phyloP scores from a whole-genome alignment of 2,888 invertebrate genomes.

The Sisyra terminalis region DNA sequence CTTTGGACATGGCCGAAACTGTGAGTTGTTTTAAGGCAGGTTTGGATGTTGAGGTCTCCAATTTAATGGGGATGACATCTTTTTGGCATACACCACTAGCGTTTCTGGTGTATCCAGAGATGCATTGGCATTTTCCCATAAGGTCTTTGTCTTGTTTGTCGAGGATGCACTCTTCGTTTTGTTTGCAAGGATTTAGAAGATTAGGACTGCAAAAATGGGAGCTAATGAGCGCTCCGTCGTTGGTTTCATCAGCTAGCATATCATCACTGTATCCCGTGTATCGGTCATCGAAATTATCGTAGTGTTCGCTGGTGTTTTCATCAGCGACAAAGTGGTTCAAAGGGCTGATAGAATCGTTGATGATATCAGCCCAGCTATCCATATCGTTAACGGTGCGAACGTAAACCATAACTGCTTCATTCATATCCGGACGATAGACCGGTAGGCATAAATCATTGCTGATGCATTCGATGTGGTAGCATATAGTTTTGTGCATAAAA shows the following conservation, averaged over 20 bases:
- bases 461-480: conserved; percentile 59
- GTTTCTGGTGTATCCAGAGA: conserved; percentile 39
- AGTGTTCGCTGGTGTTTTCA: conserved; percentile 2
- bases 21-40: conserved; percentile 46
- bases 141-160: conserved; percentile 33
- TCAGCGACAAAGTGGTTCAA: background rate
- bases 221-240: background rate
- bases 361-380: conserved; percentile 32
- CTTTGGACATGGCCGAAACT: conserved; percentile 60
- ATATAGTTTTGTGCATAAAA: conserved; percentile 55
- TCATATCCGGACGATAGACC: conserved; percentile 37
- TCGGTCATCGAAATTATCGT: conserved; percentile 1
- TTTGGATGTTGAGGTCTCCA: conserved; percentile 26
- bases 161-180: conserved; percentile 52
- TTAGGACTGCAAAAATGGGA: conserved; percentile 41
- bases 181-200: conserved; percentile 37
- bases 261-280: conserved; percentile 4
- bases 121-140: conserved; percentile 60
- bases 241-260: conserved; percentile 6
- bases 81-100: conserved; percentile 2
- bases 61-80: conserved; percentile 9
- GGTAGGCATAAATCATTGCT: conserved; percentile 58
- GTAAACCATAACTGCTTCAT: conserved; percentile 30
- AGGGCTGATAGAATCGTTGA: conserved; percentile 15
- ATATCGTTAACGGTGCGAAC: conserved; percentile 50